Base-by-base conservation (phyloP, 2,797 vertebrate genomes). In the Percopsis omiscomaycus region DNA sequence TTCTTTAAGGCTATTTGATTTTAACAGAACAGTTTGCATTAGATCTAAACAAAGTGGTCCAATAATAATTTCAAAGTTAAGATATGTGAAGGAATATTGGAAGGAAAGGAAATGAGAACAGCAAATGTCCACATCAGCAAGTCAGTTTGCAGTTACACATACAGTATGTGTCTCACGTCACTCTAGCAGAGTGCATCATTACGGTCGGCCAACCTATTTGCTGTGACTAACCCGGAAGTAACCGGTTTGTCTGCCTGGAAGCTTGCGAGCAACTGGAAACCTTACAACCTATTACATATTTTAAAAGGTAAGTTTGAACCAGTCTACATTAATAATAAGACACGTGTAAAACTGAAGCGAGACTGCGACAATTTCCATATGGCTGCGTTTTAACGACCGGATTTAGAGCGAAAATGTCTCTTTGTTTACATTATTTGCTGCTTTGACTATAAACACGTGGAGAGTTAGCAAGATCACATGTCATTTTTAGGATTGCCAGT, bases 401-500 rank as follows among this genome's bases (percentile, higher is more conserved):
- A 37, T 68, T 69, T 66, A 49, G 14, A 45, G 11, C 9, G 10
- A 32, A 59, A 71, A 6, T 11, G 47, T 44, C 59, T 59, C 64
- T 63, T 83, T 91, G 88, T 91, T 90, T 89, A 90, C 87, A 85
- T 88, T 60, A 46, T 14, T 64, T 79, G 81, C 77, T 77, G 63
- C 60, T 58, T 2, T 70, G 58, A 61, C 49, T 13, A 5, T 16
- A 73, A 78, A 69, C 90, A 91, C 88, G 90, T 91, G 90, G 85
- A 69, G 67, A 46, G 63, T 59, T 50, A 53, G 47, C 28, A 52
- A 66, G 16, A 47, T 56, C 70, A 61, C 75, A 64, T 78, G 80
- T 85, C 3, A 37, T 37, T 1, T 37, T 37, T 37, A 37, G 32
- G 32, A 37, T 37, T 37, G 5, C 8, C 32, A 1, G 32, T 8